Evolutionary conservation across 2,797 vertebrate species (phyloP).

Genomic region (Varecia variegata): DNA sequence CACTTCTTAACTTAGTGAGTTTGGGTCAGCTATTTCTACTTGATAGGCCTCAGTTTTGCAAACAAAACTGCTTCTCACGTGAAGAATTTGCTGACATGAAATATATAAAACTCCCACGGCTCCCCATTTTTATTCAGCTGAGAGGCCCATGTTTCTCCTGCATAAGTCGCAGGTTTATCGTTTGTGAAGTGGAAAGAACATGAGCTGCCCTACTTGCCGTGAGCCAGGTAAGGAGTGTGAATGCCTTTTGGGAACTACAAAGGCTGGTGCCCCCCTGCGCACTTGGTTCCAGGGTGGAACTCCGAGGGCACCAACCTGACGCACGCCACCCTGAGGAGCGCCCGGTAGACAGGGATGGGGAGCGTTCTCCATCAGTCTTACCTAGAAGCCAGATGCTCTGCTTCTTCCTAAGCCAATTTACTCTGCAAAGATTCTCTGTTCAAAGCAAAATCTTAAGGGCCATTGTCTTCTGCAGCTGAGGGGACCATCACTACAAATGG

Average conservation of each 20-base stretch:
- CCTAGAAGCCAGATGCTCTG: background rate
- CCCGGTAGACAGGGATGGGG: background rate
- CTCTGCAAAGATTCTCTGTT: background rate
- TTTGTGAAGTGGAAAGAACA: background rate
- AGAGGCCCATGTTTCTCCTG: background rate
- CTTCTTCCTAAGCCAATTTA: background rate
- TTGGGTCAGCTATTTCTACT: background rate
- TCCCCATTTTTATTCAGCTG: background rate
- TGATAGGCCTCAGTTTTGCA: background rate
- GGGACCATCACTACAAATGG: background rate
- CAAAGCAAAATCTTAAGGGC: background rate
- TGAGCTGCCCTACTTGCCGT: background rate
- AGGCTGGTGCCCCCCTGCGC: background rate
- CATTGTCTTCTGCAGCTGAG: background rate
- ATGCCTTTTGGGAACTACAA: background rate
- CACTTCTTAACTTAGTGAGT: background rate
- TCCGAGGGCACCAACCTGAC: background rate
- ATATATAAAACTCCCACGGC: background rate
- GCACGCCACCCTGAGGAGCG: rapidly evolving
- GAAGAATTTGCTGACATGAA: background rate
- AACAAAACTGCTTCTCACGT: background rate
- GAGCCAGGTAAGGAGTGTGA: background rate
- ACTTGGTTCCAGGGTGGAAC: background rate
- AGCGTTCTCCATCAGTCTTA: background rate
- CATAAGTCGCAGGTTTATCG: background rate